Conservation (phyloP, 2,888 invertebrate genomes). For the Synergus umbraculus region DNA sequence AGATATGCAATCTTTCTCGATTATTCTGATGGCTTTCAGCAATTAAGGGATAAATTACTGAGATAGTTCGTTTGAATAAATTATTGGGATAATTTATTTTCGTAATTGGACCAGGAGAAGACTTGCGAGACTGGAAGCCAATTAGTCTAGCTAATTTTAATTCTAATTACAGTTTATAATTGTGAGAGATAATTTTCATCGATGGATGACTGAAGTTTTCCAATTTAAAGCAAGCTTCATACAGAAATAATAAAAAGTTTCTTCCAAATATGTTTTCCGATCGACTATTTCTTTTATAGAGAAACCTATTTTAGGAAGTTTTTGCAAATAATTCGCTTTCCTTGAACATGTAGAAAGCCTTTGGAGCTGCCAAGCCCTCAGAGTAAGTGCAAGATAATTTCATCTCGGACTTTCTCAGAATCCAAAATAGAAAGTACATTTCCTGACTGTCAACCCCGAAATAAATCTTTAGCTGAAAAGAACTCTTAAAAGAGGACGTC, state of each 20-base stretch:
- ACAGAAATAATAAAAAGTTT: not conserved
- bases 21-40: not conserved
- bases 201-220: not conserved
- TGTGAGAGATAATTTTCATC: not conserved
- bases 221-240: not conserved
- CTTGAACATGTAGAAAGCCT: constrained; percentile 18
- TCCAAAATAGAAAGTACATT: constrained; percentile 39
- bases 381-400: constrained; percentile 29
- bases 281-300: not conserved
- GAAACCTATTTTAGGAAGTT: constrained; percentile 15
- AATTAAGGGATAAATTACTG: constrained; percentile 26
- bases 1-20: not conserved
- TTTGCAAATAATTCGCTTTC: constrained; percentile 11
- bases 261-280: not conserved
- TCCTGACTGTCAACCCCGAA: constrained; percentile 34
- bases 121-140: constrained; percentile 10
- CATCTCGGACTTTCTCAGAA: constrained; percentile 29
- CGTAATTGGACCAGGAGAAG: constrained; percentile 10
- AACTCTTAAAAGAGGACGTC: constrained; percentile 2
- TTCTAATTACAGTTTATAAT: not conserved
- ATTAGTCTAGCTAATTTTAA: constrained; percentile 9
- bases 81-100: constrained; percentile 18
- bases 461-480: not conserved
- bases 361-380: constrained; percentile 27
- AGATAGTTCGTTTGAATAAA: constrained; percentile 12